Conservation (phyloP, 2,797 vertebrate species). For the Euphonia xanthogaster region DNA sequence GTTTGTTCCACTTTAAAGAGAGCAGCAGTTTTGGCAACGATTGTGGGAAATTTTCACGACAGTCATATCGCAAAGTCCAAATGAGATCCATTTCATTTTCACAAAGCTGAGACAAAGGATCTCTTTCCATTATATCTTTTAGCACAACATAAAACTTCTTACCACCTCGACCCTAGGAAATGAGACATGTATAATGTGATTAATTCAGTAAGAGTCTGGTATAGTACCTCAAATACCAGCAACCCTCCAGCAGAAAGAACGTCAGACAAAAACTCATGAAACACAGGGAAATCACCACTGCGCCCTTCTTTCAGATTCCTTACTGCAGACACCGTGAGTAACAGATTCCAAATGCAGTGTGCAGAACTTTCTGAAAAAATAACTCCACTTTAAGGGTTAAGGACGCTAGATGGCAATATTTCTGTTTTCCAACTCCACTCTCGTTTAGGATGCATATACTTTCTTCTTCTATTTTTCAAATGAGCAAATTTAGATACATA, state of each 20-base stretch:
- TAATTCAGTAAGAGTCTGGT: background rate
- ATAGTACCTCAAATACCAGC: background rate
- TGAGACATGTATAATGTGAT: background rate
- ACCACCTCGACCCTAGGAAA: slow-evolving; percentile 88
- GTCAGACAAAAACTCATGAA: background rate
- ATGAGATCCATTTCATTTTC: slow-evolving; percentile 99
- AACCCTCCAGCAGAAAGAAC: background rate
- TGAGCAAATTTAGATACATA: background rate
- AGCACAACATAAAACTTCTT: slow-evolving; percentile 96
- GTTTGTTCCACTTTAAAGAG: slow-evolving; percentile 98
- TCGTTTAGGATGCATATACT: background rate
- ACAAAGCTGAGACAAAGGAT: slow-evolving; percentile 94
- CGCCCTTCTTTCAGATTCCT: background rate
- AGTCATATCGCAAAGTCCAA: slow-evolving; percentile 95
- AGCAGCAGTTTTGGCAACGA: slow-evolving; percentile 94
- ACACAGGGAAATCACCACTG: background rate
- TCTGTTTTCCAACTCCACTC: background rate
- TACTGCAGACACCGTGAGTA: background rate
- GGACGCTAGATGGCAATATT: slow-evolving; percentile 75
- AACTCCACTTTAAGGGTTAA: background rate
- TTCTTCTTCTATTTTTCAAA: background rate
- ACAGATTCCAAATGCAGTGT: background rate
- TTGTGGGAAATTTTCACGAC: slow-evolving; percentile 92
- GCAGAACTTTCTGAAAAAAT: background rate
- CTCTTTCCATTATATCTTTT: slow-evolving; percentile 98